Evolutionary conservation across 23 tunicate species (phyloP), one percentile per base, ranked within the genome.

Genomic region (Diplosoma virens): DNA sequence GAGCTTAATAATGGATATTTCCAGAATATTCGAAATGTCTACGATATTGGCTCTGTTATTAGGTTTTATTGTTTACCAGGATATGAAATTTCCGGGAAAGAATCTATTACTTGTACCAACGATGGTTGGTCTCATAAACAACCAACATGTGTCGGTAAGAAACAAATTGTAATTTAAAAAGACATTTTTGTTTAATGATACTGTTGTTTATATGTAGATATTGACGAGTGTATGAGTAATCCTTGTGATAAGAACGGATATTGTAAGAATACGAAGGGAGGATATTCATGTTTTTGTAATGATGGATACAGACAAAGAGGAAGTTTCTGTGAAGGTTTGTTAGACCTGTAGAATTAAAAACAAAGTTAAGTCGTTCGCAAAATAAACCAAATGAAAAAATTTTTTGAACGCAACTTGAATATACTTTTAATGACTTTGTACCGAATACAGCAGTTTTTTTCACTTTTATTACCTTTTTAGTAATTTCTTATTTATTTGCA

Each of bases 181-280:
- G n/a, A n/a, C n/a, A n/a, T n/a, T 41, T 41, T 41, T 41, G 14
- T 9, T 41, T 41, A 14, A 9, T 7, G 50, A 56, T 56, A 14
- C 20, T 56, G 21, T 20, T 4, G 4, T 56, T 56, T 11, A 14
- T 63, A 5, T 3, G 5, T 77, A 87, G 94, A 81, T 34, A 75
- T 87, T 21, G 65, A 87, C 41, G 94, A 87, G 33, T 87, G 94
- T 25, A 24, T 53, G 21, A 56, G 16, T 2, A 23, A 66, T 26
- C 78, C 77, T 23, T 85, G 83, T 66, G 60, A 66, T 32, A 68
- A 52, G 7, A 76, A 83, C 53, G 82, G 77, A 31, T 30, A 3
- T 17, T 83, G 88, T 54, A 52, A 22, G 24, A 67, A 83, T 36
- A 53, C 58, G 2, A 41, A 27, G 1, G 90, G 90, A 30, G 32